These are phyloP conservation scores for Lipotes vexillifer DNA, from an alignment of 2,113 vertebrate genomes.

Conservation along the genomic window DNA sequence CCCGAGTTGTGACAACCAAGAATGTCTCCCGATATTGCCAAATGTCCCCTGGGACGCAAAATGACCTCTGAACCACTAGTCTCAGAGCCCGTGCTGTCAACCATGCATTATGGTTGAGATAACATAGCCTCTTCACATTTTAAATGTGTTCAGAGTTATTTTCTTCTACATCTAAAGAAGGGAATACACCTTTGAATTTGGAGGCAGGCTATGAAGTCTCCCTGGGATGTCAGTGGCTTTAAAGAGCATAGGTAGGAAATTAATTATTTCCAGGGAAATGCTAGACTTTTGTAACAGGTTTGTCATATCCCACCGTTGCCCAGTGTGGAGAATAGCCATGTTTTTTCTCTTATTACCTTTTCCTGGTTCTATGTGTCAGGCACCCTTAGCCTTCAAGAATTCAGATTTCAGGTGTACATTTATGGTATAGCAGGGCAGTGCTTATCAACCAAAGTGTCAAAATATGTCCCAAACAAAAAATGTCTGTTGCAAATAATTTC, in stretches of 20 bases:
- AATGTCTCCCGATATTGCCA: neutral
- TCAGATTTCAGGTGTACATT: neutral
- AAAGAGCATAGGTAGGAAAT: neutral
- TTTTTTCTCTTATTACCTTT: neutral
- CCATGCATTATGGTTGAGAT: neutral
- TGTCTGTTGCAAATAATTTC: neutral
- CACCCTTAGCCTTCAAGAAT: neutral
- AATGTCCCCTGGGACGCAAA: neutral
- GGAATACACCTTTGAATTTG: neutral
- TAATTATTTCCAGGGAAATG: neutral
- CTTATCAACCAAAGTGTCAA: neutral
- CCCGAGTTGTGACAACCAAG: neutral
- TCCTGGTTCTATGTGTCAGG: neutral
- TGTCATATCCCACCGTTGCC: neutral
- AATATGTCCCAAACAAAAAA: neutral
- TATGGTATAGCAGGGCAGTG: neutral
- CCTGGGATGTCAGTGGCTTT: neutral
- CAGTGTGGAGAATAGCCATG: neutral
- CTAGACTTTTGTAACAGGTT: neutral
- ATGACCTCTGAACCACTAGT: neutral
- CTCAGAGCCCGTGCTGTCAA: neutral
- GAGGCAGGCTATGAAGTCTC: neutral
- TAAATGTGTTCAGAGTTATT: neutral
- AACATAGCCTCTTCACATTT: neutral
- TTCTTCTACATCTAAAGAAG: neutral